phyloP scores from a whole-genome alignment of 1,140 invertebrate species.

The Aphaenogaster ashmeadi region DNA sequence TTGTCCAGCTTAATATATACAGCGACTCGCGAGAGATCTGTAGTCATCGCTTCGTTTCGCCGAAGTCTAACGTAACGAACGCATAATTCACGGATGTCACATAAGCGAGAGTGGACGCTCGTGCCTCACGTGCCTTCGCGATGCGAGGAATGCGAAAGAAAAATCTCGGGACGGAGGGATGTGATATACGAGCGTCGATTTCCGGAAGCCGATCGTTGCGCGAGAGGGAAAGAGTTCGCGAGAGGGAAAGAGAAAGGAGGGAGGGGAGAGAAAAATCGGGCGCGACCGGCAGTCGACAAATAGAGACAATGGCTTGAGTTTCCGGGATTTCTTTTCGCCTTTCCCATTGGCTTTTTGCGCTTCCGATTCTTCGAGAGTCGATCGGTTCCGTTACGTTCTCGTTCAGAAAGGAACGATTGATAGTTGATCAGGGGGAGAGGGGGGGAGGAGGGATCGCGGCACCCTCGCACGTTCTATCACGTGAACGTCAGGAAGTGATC shows the following conservation, averaged over 20 bases:
- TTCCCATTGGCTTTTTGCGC: neutral
- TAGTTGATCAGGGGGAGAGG: neutral
- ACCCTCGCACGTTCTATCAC: slow-evolving; percentile 1
- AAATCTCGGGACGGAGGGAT: slow-evolving; percentile 31
- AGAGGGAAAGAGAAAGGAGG: neutral
- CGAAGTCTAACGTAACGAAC: neutral
- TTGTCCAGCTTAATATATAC: neutral
- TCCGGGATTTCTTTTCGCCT: neutral
- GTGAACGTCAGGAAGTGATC: slow-evolving; percentile 40
- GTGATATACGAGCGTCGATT: slow-evolving; percentile 30
- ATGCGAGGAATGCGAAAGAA: slow-evolving; percentile 27
- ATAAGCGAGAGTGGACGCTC: neutral
- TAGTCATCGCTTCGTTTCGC: neutral
- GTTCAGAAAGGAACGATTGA: neutral
- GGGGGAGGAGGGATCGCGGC: neutral
- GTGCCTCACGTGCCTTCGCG: neutral
- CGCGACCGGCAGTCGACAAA: neutral
- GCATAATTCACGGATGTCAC: neutral
- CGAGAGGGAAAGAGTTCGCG: too few relatives aligned
- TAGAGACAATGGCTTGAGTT: neutral
- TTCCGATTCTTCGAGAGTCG: neutral
- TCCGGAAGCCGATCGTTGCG: slow-evolving; percentile 30
- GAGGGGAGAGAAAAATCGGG: neutral
- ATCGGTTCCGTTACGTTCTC: neutral
- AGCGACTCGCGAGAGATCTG: neutral